Evolutionary conservation across 2,888 invertebrate species (phyloP).

Genomic region (Brachyopa scutellaris): DNA sequence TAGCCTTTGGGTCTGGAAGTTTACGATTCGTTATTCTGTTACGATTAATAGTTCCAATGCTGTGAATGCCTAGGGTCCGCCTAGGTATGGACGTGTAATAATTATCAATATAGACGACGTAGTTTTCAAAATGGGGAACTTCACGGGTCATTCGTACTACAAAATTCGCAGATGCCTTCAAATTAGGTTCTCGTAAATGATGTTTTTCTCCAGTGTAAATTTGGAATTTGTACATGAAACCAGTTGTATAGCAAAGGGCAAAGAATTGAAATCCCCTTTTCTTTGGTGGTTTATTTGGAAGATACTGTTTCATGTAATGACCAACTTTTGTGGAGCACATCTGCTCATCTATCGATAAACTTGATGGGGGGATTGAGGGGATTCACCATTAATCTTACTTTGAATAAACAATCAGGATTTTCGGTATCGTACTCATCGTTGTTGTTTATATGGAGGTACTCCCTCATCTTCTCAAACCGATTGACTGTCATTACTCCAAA

Average conservation of each 20-base stretch:
- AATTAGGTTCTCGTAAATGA: slow-evolving; percentile 58
- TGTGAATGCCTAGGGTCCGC: slow-evolving; percentile 42
- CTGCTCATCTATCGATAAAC: slow-evolving; percentile 50
- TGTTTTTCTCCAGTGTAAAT: slow-evolving; percentile 66
- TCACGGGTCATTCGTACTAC: slow-evolving; percentile 63
- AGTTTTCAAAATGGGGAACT: slow-evolving; percentile 45
- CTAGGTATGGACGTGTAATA: slow-evolving; percentile 31
- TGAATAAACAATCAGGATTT: slow-evolving; percentile 62
- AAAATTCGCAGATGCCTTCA: slow-evolving; percentile 69
- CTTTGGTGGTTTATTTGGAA: too few species aligned
- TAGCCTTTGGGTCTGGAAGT: slow-evolving; percentile 43
- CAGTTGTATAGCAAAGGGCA: slow-evolving; percentile 63
- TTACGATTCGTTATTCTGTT: slow-evolving; percentile 50
- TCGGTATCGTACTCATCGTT: slow-evolving; percentile 53
- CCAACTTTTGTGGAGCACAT: too few species aligned
- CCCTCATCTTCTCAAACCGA: slow-evolving; percentile 59
- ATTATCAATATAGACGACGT: slow-evolving; percentile 35
- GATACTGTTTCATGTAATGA: too few species aligned
- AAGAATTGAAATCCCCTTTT: too few species aligned
- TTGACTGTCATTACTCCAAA: slow-evolving; percentile 59
- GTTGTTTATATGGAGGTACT: slow-evolving; percentile 59
- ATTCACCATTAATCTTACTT: slow-evolving; percentile 50
- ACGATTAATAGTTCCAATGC: slow-evolving; percentile 33
- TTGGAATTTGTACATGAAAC: slow-evolving; percentile 73
- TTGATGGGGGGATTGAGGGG: slow-evolving; percentile 32